phyloP scores from a whole-genome alignment of 2,797 vertebrate genomes.

The Xerus rutilus region DNA sequence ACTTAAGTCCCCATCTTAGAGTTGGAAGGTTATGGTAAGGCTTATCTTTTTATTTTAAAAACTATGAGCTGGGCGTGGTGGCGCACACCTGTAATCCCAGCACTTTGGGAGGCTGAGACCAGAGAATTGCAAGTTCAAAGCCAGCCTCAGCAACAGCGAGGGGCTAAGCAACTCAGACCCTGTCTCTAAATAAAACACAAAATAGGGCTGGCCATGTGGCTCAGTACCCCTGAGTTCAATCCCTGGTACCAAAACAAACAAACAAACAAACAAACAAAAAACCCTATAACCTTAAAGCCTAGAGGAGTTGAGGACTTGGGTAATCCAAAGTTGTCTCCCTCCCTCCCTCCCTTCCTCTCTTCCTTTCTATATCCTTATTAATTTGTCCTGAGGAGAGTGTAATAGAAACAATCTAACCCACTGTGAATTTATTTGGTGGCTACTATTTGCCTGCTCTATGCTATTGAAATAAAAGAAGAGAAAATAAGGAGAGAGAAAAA shows the following conservation, averaged over 20 bases:
- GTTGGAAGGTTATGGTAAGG: not conserved
- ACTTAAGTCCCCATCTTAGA: not conserved
- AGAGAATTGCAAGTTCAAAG: too few species aligned
- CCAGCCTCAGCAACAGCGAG: too few species aligned
- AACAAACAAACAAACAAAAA: too few species aligned
- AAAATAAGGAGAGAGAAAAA: not conserved
- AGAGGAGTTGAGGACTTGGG: not conserved
- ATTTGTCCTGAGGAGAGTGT: not conserved
- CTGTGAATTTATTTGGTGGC: slow-evolving; percentile 6
- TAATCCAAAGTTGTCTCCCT: not conserved
- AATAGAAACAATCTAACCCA: not conserved
- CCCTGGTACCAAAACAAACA: too few species aligned
- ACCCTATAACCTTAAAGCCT: not conserved
- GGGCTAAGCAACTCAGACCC: too few species aligned
- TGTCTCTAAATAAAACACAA: too few species aligned
- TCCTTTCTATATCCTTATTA: not conserved
- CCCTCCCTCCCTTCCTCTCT: not conserved
- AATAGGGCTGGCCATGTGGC: too few species aligned
- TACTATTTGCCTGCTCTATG: not conserved
- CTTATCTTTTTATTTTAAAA: slow-evolving; percentile 12
- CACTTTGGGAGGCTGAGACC: too few species aligned
- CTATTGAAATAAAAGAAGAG: not conserved
- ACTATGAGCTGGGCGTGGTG: not conserved
- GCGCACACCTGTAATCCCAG: too few species aligned
- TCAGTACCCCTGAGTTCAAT: too few species aligned